Conservation (phyloP, 2,113 vertebrate species). For the Propithecus coquereli region DNA sequence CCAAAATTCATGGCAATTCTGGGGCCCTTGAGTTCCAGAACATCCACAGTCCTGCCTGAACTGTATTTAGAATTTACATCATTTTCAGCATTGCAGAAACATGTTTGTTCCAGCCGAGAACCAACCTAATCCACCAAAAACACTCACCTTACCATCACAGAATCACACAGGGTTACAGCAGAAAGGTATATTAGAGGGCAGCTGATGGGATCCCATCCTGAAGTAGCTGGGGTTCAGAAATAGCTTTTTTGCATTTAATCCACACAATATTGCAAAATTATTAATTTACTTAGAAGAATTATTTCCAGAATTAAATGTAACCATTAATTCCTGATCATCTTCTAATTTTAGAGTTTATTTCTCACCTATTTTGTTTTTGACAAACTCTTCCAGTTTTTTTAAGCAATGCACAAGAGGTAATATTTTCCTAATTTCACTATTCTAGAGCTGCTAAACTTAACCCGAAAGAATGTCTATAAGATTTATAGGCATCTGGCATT, state of each 20-base stretch:
- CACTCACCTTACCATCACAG: neutral
- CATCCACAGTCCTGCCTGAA: neutral
- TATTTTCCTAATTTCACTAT: neutral
- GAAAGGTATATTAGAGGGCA: neutral
- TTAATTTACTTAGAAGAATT: neutral
- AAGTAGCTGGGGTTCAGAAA: neutral
- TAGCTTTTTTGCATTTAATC: neutral
- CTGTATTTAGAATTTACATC: neutral
- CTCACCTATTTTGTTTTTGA: neutral
- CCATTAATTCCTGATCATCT: neutral
- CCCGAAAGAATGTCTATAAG: neutral
- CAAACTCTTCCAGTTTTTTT: neutral
- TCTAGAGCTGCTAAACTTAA: neutral
- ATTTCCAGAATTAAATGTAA: neutral
- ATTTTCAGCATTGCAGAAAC: neutral
- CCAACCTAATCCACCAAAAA: neutral
- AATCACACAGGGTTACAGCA: neutral
- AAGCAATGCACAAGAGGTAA: neutral
- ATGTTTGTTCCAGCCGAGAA: neutral
- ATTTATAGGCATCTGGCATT: neutral
- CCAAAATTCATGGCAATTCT: neutral
- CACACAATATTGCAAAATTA: neutral
- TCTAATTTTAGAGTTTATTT: slow-evolving; percentile 11
- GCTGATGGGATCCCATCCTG: neutral
- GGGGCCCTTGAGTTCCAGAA: neutral